Conservation (phyloP, 2,113 vertebrate species). For the Microcebus jonahi region DNA sequence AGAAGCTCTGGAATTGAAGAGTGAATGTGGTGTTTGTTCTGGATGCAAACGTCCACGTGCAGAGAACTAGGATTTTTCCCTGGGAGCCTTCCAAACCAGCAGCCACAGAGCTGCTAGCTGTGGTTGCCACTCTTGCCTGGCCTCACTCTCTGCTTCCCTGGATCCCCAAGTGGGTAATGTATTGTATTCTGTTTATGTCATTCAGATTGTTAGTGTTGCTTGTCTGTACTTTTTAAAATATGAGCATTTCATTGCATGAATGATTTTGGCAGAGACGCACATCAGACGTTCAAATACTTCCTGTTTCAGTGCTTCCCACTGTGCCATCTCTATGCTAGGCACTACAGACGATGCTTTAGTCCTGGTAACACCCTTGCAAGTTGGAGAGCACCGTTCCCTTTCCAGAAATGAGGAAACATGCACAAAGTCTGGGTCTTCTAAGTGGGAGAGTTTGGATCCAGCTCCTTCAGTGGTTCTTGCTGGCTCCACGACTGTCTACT, state of each 20-base stretch:
- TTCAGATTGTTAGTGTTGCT: background rate
- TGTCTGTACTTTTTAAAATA: background rate
- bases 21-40: background rate
- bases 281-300: background rate
- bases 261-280: background rate
- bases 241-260: background rate
- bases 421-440: background rate
- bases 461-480: background rate
- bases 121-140: background rate
- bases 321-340: no score
- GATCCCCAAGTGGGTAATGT: background rate
- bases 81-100: background rate
- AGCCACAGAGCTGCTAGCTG: background rate
- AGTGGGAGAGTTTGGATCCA: background rate
- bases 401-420: background rate
- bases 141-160: background rate
- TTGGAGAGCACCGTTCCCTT: background rate
- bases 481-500: background rate
- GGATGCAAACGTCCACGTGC: background rate
- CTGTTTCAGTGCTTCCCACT: background rate
- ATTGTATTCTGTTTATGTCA: background rate
- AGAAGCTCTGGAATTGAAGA: background rate
- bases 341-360: background rate
- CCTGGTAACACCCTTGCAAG: background rate
- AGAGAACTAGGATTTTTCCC: background rate